phyloP scores from a whole-genome alignment of 2,797 vertebrate species.

The Allobates femoralis region DNA sequence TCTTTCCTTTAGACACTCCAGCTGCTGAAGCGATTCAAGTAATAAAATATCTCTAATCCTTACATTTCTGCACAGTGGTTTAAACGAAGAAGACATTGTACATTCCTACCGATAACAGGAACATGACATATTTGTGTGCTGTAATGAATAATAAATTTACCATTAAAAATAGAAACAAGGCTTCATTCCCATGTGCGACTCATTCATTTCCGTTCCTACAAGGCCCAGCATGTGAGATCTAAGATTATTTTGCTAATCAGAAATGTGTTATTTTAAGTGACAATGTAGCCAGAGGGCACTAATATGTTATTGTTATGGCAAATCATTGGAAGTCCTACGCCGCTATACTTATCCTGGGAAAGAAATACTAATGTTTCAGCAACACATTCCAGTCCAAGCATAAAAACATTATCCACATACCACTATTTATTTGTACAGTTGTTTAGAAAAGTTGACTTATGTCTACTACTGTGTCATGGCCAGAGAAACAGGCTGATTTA shows the following conservation, averaged over 20 bases:
- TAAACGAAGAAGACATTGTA: background rate
- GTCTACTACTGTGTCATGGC: constrained; percentile 1
- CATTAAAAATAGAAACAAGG: constrained; percentile 66
- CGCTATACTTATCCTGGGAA: constrained; percentile 77
- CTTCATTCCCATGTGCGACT: constrained; percentile 77
- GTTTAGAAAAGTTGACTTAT: constrained; percentile 50
- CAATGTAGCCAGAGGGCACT: constrained; percentile 77
- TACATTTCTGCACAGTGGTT: background rate
- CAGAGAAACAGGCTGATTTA: background rate
- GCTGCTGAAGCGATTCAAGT: background rate
- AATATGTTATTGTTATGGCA: constrained; percentile 68
- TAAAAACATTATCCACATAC: constrained; percentile 50
- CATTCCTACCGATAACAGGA: background rate
- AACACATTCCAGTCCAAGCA: constrained; percentile 65
- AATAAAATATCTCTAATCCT: background rate
- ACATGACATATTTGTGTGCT: background rate
- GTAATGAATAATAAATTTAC: background rate
- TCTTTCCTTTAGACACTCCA: too few species aligned
- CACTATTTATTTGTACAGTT: constrained; percentile 54
- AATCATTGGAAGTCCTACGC: constrained; percentile 71
- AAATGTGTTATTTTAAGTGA: constrained; percentile 78
- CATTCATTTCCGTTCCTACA: constrained; percentile 73
- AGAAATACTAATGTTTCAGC: constrained; percentile 71
- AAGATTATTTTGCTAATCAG: constrained; percentile 77
- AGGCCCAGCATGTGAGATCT: constrained; percentile 72